Evolutionary conservation across 2,888 invertebrate species (phyloP).

Genomic region (Rhopalosiphum nymphaeae): DNA sequence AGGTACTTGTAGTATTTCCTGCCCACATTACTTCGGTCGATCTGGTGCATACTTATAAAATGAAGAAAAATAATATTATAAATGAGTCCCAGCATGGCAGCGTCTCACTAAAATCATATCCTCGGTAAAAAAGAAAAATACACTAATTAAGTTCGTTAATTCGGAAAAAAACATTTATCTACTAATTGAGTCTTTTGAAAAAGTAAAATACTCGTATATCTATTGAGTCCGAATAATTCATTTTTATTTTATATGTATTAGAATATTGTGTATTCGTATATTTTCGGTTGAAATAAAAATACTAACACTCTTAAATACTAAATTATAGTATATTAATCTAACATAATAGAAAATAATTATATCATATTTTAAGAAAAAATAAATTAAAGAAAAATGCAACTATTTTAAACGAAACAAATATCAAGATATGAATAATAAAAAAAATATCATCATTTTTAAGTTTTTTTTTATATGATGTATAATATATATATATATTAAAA

Average conservation of each 20-base stretch:
- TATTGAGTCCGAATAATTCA: background rate
- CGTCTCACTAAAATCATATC: no score
- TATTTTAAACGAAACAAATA: background rate
- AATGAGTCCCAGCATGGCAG: background rate
- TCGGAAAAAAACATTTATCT: background rate
- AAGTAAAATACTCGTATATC: background rate
- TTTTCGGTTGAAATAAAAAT: background rate
- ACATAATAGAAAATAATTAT: background rate
- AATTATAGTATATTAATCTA: background rate
- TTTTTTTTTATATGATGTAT: background rate
- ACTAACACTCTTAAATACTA: background rate
- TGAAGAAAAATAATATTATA: background rate
- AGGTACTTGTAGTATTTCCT: background rate
- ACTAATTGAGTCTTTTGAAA: background rate
- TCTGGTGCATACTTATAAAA: background rate
- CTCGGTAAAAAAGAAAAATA: background rate
- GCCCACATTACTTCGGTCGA: background rate
- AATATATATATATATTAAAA: background rate
- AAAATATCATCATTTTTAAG: background rate
- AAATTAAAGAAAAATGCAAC: background rate
- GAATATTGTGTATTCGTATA: background rate
- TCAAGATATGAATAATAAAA: background rate
- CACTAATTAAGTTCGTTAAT: background rate
- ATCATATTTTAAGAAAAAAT: background rate
- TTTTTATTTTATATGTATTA: background rate